Evolutionary conservation across 2,888 invertebrate species (phyloP).

Genomic region (Dusona sp.): DNA sequence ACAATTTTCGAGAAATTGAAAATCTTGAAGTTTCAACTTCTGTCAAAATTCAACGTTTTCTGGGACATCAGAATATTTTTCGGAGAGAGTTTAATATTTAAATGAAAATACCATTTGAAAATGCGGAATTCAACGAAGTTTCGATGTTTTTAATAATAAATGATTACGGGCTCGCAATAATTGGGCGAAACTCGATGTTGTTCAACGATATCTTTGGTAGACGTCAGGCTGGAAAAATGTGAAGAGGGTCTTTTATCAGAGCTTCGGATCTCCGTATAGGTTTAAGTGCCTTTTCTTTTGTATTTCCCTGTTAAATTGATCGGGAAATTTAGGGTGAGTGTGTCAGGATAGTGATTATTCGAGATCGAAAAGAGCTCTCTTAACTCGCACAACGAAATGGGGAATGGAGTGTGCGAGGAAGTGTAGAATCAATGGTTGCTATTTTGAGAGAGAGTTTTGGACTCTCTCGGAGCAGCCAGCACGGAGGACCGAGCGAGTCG

Average conservation of each 20-base stretch:
- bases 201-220: neutral
- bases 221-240: neutral
- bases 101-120: neutral
- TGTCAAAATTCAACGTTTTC: neutral
- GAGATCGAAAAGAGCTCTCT: slow-evolving; percentile 72
- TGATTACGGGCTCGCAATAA: neutral
- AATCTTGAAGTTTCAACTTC: neutral
- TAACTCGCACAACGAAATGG: slow-evolving; percentile 54
- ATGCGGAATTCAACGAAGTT: neutral
- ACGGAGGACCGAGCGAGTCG: slow-evolving; percentile 11
- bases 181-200: neutral
- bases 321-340: neutral
- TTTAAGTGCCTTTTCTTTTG: neutral
- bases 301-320: neutral
- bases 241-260: neutral
- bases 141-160: neutral
- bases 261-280: neutral
- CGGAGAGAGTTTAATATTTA: neutral
- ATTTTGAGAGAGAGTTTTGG: slow-evolving; percentile 79
- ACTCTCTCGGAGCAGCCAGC: slow-evolving; percentile 60
- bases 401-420: slow-evolving; percentile 71
- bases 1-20: neutral
- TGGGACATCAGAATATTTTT: neutral
- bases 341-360: slow-evolving; percentile 71
- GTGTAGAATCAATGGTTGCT: slow-evolving; percentile 80